These are phyloP conservation scores for Pterois miles DNA, from an alignment of 2,797 vertebrate species.

Conservation along the genomic window DNA sequence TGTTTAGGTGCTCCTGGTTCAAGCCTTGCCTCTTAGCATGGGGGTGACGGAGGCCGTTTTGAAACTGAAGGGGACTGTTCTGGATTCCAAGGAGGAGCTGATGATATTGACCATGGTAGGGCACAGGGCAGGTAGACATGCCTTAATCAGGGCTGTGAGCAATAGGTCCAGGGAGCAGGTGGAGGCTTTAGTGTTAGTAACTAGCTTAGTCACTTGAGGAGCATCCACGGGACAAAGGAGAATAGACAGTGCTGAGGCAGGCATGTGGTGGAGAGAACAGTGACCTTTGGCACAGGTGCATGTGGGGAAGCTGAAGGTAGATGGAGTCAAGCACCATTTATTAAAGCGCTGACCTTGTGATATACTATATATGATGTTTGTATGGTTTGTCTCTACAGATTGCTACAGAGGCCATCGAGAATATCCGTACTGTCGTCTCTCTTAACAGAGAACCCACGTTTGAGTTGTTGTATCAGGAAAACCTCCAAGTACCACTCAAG, in stretches of 20 bases:
- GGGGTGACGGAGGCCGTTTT: background rate
- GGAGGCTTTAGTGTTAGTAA: background rate
- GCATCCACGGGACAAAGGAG: background rate
- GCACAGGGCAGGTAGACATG: no score
- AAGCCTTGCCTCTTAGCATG: background rate
- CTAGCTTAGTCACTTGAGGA: background rate
- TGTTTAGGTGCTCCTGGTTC: background rate
- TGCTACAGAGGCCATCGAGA: constrained; percentile 95
- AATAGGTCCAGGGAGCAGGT: background rate
- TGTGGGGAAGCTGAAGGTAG: background rate
- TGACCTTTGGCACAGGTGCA: no score
- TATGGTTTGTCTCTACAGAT: constrained; percentile 78
- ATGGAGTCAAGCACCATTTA: background rate
- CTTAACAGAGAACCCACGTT: constrained; percentile 92
- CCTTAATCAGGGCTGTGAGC: background rate
- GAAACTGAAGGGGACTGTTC: background rate
- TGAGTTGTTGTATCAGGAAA: constrained; percentile 90
- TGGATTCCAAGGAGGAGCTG: no score
- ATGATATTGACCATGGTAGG: no score
- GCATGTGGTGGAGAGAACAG: no score
- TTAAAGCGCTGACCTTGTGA: background rate
- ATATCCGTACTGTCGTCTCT: constrained; percentile 94
- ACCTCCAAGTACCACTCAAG: constrained; percentile 89
- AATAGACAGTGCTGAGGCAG: background rate
- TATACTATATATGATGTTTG: background rate